phyloP scores from a whole-genome alignment of 2,113 vertebrate species.

The Cariama cristata region DNA sequence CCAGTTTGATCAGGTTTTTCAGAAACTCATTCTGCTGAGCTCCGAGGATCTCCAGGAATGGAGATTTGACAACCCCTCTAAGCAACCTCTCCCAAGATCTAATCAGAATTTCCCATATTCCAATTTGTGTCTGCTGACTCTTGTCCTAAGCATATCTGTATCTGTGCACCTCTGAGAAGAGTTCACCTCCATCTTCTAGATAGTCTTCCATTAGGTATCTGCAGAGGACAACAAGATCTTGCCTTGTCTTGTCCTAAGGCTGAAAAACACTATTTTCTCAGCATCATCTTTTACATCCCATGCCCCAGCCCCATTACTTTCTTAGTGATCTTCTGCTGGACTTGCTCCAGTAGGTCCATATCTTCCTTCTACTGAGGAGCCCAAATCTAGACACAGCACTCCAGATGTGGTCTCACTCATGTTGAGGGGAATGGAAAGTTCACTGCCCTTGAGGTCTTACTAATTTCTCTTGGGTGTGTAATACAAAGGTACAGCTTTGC shows the following conservation, averaged over 20 bases:
- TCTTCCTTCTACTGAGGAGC: not conserved
- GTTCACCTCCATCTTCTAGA: not conserved
- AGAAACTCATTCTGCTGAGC: not conserved
- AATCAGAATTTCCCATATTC: not conserved
- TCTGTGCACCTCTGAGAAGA: not conserved
- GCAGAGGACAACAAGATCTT: not conserved
- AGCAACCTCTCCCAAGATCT: not conserved
- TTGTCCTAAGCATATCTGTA: not conserved
- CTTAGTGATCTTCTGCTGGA: not conserved
- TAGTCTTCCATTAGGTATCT: not conserved
- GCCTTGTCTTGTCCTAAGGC: not conserved
- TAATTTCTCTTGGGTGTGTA: not conserved
- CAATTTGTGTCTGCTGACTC: not conserved
- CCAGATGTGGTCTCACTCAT: not conserved
- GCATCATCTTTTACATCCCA: not conserved
- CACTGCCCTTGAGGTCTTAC: not conserved
- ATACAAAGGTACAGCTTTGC: not conserved
- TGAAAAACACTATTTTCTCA: rapidly evolving
- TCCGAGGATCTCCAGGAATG: not conserved
- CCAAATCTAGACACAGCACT: not conserved
- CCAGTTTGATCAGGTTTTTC: not conserved
- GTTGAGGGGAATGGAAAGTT: not conserved
- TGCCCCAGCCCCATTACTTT: not conserved
- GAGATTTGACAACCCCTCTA: not conserved
- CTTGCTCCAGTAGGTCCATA: not conserved